A percentile compares a stretch with the other conserved stretches of the same genome.
Evolutionary conservation across 64 coral and sea anemone genomes (phyloP).

Genomic region (Acropora yongei): DNA sequence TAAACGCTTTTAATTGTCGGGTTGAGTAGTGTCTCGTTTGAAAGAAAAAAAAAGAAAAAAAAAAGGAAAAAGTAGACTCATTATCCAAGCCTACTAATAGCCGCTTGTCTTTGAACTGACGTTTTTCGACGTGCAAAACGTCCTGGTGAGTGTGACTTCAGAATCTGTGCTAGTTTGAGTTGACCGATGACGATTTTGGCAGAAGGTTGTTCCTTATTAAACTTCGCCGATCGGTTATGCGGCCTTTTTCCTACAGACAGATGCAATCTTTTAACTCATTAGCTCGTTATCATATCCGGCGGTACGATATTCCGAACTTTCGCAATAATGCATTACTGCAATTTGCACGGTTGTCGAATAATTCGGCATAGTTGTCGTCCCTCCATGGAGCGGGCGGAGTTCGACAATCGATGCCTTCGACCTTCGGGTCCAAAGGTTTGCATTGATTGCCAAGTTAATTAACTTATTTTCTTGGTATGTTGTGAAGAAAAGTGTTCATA

Average conservation of each 20-base stretch:
- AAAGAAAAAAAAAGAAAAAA: too few species aligned
- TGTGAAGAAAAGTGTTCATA: not conserved
- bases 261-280: not conserved
- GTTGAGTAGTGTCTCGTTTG: not conserved
- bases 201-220: not conserved
- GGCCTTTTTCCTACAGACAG: not conserved
- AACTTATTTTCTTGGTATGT: not conserved
- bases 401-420: not conserved
- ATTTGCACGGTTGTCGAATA: conserved; percentile 2
- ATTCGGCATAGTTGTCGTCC: not conserved
- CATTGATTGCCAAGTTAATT: not conserved
- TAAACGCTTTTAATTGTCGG: not conserved
- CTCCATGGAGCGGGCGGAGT: too few species aligned
- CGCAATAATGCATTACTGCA: not conserved
- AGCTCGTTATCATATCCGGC: conserved; percentile 2
- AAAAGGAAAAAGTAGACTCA: not conserved
- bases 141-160: not conserved
- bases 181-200: not conserved
- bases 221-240: not conserved
- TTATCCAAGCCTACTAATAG: not conserved
- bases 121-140: not conserved
- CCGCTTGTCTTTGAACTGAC: not conserved
- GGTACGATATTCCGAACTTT: not conserved
- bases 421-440: not conserved
- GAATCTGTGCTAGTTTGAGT: not conserved